phyloP scores from a whole-genome alignment of 2,113 vertebrate genomes.

The Felis chaus region DNA sequence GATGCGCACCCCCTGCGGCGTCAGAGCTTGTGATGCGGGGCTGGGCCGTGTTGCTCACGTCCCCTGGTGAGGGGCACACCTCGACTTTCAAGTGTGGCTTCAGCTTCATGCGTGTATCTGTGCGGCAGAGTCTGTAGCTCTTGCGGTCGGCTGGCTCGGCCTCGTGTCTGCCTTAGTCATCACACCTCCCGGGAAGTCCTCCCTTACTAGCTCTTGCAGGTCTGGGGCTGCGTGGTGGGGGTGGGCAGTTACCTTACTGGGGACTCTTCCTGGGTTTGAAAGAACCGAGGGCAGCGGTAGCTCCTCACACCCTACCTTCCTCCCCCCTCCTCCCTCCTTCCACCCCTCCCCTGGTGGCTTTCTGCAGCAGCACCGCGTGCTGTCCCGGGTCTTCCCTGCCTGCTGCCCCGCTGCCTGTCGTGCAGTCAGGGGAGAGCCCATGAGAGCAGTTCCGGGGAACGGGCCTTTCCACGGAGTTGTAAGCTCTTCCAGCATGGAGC shows the following conservation, averaged over 20 bases:
- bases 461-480: background rate
- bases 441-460: background rate
- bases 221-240: background rate
- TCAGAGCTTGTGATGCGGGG: background rate
- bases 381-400: background rate
- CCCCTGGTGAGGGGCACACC: background rate
- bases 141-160: background rate
- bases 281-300: background rate
- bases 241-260: background rate
- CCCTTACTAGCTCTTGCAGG: background rate
- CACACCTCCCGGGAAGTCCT: background rate
- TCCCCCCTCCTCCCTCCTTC: background rate
- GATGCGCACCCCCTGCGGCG: rapidly evolving
- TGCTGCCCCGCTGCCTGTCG: background rate
- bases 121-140: background rate
- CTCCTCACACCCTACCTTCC: background rate
- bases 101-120: background rate
- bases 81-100: background rate
- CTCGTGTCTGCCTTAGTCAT: background rate
- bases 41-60: rapidly evolving
- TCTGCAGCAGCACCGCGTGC: background rate
- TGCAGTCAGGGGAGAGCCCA: background rate
- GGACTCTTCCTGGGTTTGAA: background rate
- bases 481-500: background rate
- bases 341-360: too few species aligned